phyloP scores from a whole-genome alignment of 2,113 vertebrate species.

The Tyto alba region DNA sequence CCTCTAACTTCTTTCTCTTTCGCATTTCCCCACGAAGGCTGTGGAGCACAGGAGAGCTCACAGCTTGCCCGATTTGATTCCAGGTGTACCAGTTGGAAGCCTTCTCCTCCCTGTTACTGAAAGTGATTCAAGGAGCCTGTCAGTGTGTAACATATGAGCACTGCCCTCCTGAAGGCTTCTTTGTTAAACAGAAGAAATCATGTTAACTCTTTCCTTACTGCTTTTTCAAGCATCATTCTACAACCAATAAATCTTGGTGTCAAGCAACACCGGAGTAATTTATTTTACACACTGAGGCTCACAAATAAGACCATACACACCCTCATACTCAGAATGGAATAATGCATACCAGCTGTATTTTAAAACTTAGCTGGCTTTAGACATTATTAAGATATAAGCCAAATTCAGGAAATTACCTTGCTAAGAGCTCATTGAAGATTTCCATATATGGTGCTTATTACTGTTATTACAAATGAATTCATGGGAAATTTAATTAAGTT shows the following conservation, averaged over 20 bases:
- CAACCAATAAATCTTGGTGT: background rate
- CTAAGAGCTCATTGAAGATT: slow-evolving; percentile 17
- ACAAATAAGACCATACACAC: background rate
- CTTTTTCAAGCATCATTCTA: background rate
- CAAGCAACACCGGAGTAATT: background rate
- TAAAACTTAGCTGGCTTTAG: slow-evolving; percentile 15
- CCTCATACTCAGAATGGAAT: background rate
- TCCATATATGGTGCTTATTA: slow-evolving; percentile 32
- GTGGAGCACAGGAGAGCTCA: background rate
- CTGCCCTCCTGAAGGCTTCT: background rate
- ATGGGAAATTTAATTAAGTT: slow-evolving; percentile 58
- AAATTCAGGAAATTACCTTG: slow-evolving; percentile 52
- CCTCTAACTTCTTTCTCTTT: background rate
- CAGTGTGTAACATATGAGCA: background rate
- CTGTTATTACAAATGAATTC: slow-evolving; percentile 52
- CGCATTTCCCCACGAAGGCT: background rate
- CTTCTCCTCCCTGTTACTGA: background rate
- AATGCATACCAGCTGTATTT: slow-evolving; percentile 50
- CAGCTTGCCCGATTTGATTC: background rate
- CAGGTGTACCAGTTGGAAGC: background rate
- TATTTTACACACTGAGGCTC: background rate
- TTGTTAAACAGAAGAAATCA: background rate
- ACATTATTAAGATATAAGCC: slow-evolving; percentile 3
- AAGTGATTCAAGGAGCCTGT: background rate
- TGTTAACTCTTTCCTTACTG: background rate